Evolutionary conservation across 2,888 invertebrate genomes (phyloP).

Genomic region (Lepidochitona cinerea): DNA sequence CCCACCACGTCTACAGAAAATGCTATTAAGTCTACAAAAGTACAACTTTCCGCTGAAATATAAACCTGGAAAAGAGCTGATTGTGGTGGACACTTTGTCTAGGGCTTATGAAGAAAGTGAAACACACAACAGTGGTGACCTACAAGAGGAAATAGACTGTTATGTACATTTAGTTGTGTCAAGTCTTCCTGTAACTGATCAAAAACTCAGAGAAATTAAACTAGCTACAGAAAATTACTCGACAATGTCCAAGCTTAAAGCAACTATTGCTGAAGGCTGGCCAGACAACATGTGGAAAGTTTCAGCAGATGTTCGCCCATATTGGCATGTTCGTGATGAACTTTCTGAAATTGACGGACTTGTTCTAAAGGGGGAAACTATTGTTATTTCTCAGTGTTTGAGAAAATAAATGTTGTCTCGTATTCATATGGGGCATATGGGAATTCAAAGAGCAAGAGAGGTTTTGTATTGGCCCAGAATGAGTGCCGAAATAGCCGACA

Average conservation of each 20-base stretch:
- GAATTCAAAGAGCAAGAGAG: slow-evolving; percentile 31
- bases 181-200: slow-evolving; percentile 23
- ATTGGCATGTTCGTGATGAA: slow-evolving; percentile 16
- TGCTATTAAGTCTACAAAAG: slow-evolving; percentile 13
- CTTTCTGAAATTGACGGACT: slow-evolving; percentile 5
- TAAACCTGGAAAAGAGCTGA: not conserved
- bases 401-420: slow-evolving; percentile 14
- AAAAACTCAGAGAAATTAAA: slow-evolving; percentile 25
- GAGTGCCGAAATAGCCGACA: slow-evolving; percentile 23
- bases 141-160: slow-evolving; percentile 11
- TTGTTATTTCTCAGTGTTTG: slow-evolving; percentile 5
- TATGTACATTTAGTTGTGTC: slow-evolving; percentile 27
- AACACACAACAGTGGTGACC: not conserved
- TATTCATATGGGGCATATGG: slow-evolving; percentile 32
- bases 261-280: slow-evolving; percentile 10
- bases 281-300: slow-evolving; percentile 10
- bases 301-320: slow-evolving; percentile 14
- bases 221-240: slow-evolving; percentile 16
- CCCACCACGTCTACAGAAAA: slow-evolving; percentile 9
- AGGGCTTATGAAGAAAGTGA: not conserved
- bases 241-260: not conserved
- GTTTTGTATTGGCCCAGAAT: slow-evolving; percentile 36
- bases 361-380: slow-evolving; percentile 7
- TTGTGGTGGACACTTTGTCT: not conserved
- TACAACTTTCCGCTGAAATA: slow-evolving; percentile 5